Base-by-base conservation (phyloP, 2,113 vertebrate genomes). In the Scomber scombrus region DNA sequence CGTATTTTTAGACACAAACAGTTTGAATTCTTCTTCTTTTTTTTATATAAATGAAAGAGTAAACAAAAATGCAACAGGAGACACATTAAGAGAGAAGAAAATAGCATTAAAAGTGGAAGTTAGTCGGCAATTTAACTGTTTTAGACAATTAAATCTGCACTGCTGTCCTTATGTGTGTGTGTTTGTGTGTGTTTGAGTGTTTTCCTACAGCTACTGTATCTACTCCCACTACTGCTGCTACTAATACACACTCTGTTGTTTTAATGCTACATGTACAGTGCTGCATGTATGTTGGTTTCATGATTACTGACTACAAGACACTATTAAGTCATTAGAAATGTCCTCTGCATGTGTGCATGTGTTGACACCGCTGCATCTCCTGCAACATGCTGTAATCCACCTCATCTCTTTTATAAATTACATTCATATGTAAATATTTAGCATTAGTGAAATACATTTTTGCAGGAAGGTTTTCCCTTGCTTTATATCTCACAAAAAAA, bases 1-100 rank as follows among this genome's bases (percentile, higher is more conserved):
- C 54, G 1, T 87, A 86, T n/a, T 7, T 89, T 21, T 88, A 86
- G 88, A 90, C 64, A 92, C n/a, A n/a, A 94, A 92, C 87, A 71
- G 62, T 86, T 93, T 93, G 82, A 84, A 45, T 43, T 75, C 26
- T 47, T 19, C 23, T 23, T 23, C 23, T 23, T 23, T 2, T 23
- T 23, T 2, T 23, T 23, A 23, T 23, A 23, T 12, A n/a, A 19
- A 75, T 46, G 2, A 1, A 31, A 86, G 31, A 81, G 16, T 50
- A 73, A 77, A 75, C 56, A 34, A 62, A 56, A 18, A 62, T 19
- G 62, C 50, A 54, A 26, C 64, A 12, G 21, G 60, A 62, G 8
- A 78, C 66, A n/a, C 6, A 11, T n/a, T 14, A 15, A 46, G 31
- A 57, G 10, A 43, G 7, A 45, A 68, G 71, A 26, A 23, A 49